Percentiles rank a stretch among this genome's conserved stretches.
phyloP scores from a whole-genome alignment of 2,113 vertebrate genomes.

The Arvicanthis niloticus region DNA sequence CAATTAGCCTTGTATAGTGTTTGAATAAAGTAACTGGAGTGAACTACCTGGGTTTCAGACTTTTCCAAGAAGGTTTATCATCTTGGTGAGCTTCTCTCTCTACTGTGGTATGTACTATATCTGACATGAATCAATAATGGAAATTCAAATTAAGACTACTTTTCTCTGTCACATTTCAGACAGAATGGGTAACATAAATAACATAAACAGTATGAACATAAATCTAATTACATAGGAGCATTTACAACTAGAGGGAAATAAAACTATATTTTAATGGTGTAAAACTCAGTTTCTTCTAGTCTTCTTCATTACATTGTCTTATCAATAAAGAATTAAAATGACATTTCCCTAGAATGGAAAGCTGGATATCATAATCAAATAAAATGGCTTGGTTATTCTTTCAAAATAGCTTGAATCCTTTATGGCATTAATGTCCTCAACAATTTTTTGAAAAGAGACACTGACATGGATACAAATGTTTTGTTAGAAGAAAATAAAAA shows the following conservation, averaged over 20 bases:
- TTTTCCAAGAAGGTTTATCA: no score
- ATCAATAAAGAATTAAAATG: not conserved
- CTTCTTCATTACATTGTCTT: not conserved
- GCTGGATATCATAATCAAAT: constrained; percentile 6
- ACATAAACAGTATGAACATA: not conserved
- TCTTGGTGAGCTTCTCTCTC: no score
- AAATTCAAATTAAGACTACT: not conserved
- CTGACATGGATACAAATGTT: not conserved
- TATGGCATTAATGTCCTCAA: not conserved
- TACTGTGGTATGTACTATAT: no score
- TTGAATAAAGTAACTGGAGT: no score
- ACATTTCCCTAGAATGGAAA: not conserved
- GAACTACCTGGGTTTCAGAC: no score
- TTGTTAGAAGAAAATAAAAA: constrained; percentile 47
- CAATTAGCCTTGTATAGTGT: no score
- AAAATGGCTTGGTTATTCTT: not conserved
- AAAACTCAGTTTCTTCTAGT: not conserved
- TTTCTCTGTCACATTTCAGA: not conserved
- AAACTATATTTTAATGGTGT: not conserved
- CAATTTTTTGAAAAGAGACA: not conserved
- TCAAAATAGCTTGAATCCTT: not conserved
- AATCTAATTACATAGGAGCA: not conserved
- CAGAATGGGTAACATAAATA: not conserved
- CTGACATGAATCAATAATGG: not conserved
- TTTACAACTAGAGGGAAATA: not conserved